Conservation (phyloP, 64 coral and sea anemone species). For the Porites lutea region DNA sequence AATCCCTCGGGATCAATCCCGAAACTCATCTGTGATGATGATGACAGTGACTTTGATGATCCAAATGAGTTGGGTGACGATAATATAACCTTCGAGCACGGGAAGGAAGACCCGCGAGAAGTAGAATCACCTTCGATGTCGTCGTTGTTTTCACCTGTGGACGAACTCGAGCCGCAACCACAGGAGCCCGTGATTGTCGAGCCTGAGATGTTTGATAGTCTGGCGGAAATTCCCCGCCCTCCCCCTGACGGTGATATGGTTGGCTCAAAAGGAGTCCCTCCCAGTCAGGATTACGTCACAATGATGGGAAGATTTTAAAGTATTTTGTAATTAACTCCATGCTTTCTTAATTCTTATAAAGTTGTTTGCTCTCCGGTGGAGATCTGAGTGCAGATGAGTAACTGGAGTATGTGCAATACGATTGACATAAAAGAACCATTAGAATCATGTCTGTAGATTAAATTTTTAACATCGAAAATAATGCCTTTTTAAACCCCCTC, state of each 20-base stretch:
- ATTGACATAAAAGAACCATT: no score
- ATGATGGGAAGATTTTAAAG: conserved; percentile 19
- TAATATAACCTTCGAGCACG: conserved; percentile 37
- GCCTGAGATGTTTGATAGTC: conserved; percentile 37
- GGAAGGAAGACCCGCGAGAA: not conserved
- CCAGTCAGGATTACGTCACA: not conserved
- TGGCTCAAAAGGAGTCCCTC: not conserved
- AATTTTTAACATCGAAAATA: no score
- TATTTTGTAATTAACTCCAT: not conserved
- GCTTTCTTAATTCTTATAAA: not conserved
- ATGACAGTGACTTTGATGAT: conserved; percentile 10
- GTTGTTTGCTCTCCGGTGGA: no score
- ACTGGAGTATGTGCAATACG: no score
- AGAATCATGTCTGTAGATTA: no score
- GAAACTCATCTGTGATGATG: conserved; percentile 59
- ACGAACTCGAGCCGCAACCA: not conserved
- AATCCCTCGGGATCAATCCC: not conserved
- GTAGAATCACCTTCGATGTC: not conserved
- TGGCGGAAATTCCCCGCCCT: conserved; percentile 8
- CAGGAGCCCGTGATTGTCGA: conserved; percentile 20
- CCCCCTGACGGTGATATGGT: not conserved
- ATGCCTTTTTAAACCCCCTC: no score
- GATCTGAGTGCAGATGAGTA: no score
- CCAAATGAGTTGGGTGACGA: not conserved
- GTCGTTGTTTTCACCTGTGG: not conserved